Conservation (phyloP, 2,797 vertebrate genomes). For the Tamandua tetradactyla region DNA sequence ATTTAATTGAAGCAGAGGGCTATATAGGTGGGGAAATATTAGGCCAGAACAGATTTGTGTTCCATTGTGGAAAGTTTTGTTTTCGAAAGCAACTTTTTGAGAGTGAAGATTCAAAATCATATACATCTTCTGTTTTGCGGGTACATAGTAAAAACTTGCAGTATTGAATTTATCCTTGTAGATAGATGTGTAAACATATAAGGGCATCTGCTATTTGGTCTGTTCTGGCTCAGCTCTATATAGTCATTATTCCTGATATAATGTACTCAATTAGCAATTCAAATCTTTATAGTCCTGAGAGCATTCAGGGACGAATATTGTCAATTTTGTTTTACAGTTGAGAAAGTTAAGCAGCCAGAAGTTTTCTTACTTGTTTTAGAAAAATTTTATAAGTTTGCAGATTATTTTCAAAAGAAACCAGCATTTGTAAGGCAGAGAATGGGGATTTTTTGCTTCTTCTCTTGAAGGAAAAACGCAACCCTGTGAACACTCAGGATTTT, state of each 20-base stretch:
- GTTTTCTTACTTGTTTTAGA: background rate
- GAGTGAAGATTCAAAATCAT: background rate
- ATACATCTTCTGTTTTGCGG: background rate
- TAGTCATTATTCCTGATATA: slow-evolving; percentile 20
- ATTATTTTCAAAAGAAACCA: slow-evolving; percentile 20
- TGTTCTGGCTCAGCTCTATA: background rate
- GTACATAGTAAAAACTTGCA: background rate
- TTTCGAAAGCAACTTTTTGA: background rate
- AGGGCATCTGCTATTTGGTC: background rate
- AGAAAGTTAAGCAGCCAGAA: background rate
- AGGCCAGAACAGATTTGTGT: background rate
- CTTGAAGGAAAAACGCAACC: background rate
- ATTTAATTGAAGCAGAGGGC: background rate
- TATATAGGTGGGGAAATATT: background rate
- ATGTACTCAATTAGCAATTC: background rate
- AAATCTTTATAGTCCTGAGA: background rate
- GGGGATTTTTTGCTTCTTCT: slow-evolving; percentile 21
- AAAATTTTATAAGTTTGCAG: background rate
- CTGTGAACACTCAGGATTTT: background rate
- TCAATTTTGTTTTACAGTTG: background rate
- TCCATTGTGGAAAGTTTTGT: background rate
- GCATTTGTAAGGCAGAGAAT: background rate
- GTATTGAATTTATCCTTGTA: slow-evolving; percentile 32
- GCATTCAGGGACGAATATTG: background rate
- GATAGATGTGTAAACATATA: background rate